A percentile compares a stretch with the other conserved stretches of the same genome.
phyloP scores from a whole-genome alignment of 2,888 invertebrate species.

The Diarsia dahlii region DNA sequence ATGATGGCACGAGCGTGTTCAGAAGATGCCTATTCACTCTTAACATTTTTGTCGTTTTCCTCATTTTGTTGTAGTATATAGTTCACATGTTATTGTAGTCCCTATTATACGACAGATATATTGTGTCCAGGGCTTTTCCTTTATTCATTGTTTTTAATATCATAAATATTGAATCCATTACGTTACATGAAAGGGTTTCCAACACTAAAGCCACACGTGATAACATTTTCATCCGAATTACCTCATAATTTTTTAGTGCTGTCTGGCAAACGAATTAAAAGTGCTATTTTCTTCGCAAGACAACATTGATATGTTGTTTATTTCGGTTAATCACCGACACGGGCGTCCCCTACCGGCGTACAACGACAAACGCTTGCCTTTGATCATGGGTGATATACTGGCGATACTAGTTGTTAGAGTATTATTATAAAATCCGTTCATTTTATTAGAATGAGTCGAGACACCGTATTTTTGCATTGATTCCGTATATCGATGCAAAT shows the following conservation, averaged over 20 bases:
- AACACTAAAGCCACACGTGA: conserved; percentile 3
- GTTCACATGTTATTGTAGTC: background rate
- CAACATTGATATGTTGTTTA: conserved; percentile 55
- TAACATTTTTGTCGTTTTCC: no score
- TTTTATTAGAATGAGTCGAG: conserved; percentile 7
- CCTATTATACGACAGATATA: background rate
- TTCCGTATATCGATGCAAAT: background rate
- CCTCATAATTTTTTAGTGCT: conserved; percentile 33
- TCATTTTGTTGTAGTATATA: background rate
- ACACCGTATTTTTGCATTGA: background rate
- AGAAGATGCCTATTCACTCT: no score
- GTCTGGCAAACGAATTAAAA: conserved; percentile 28
- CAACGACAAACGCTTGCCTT: conserved; percentile 56
- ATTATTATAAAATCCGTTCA: conserved; percentile 44
- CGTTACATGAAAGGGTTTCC: conserved; percentile 33
- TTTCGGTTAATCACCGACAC: conserved; percentile 54
- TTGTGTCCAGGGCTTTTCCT: background rate
- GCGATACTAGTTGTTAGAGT: conserved; percentile 31
- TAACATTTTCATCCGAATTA: conserved; percentile 30
- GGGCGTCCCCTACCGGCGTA: conserved; percentile 32
- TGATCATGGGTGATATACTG: conserved; percentile 60
- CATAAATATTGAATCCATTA: conserved; percentile 13
- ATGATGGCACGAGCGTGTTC: no score
- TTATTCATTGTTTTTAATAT: conserved; percentile 11
- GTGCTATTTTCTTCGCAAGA: conserved; percentile 50